A percentile compares a stretch with the other conserved stretches of the same genome.
These are phyloP conservation scores for Synergus gifuensis DNA, from an alignment of 2,888 invertebrate genomes.

Conservation along the genomic window DNA sequence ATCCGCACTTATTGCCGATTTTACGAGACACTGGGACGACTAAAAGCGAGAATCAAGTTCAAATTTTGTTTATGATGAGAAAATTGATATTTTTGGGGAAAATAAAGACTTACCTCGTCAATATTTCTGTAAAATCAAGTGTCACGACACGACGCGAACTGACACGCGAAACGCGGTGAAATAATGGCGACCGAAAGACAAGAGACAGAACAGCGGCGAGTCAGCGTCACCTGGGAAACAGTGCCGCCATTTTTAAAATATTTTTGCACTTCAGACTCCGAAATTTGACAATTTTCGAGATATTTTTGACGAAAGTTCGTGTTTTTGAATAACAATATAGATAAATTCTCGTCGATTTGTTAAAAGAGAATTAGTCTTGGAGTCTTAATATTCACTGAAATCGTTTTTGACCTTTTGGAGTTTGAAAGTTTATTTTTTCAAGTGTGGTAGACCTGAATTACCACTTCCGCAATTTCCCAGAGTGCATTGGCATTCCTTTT, in stretches of 20 bases:
- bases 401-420: too few species aligned
- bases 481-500: too few species aligned
- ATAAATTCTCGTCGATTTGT: too few species aligned
- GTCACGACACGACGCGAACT: conserved; percentile 65
- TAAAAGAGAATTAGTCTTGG: too few species aligned
- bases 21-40: neutral
- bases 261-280: too few species aligned
- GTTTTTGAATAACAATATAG: too few species aligned
- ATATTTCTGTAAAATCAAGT: conserved; percentile 66
- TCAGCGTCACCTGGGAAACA: neutral
- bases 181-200: conserved; percentile 66
- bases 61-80: neutral
- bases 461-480: too few species aligned
- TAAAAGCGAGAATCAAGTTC: neutral
- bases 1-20: conserved; percentile 22
- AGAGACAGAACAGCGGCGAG: neutral
- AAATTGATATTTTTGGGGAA: conserved; percentile 9
- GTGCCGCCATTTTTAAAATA: neutral
- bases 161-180: conserved; percentile 65
- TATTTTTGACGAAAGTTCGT: too few species aligned
- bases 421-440: too few species aligned
- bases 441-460: too few species aligned
- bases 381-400: too few species aligned
- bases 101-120: conserved; percentile 68
- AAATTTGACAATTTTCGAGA: too few species aligned